These are phyloP conservation scores for Pangasianodon gigas DNA, from an alignment of 2,113 vertebrate genomes.

Conservation along the genomic window DNA sequence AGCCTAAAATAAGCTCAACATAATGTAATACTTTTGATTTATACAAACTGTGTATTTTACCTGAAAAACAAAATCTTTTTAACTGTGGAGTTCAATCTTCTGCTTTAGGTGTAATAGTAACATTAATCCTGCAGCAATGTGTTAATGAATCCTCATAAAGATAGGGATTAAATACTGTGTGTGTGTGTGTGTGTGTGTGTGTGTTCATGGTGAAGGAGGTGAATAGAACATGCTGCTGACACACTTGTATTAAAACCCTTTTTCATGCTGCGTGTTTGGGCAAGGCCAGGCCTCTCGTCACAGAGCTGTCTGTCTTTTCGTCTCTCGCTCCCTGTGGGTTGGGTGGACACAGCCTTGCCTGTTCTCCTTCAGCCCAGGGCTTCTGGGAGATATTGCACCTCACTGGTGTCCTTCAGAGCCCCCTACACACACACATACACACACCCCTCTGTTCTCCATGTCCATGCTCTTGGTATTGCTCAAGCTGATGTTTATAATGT, in stretches of 20 bases:
- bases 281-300: background rate
- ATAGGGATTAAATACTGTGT: background rate
- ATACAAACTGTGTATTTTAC: background rate
- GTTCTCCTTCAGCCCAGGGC: slow-evolving; percentile 4
- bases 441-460: background rate
- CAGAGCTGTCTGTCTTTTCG: background rate
- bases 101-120: background rate
- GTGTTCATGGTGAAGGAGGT: background rate
- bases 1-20: background rate
- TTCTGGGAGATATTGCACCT: background rate
- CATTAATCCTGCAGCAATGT: background rate
- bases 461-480: background rate
- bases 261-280: slow-evolving; percentile 25
- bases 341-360: slow-evolving; percentile 36
- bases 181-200: slow-evolving; percentile 14
- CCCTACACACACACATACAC: background rate
- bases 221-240: background rate
- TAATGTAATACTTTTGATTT: background rate
- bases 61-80: background rate
- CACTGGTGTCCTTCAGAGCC: background rate
- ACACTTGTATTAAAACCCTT: slow-evolving; percentile 29
- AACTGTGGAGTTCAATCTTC: background rate
- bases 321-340: slow-evolving; percentile 1
- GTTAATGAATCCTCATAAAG: background rate
- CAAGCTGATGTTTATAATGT: background rate